Conservation (phyloP, 2,888 invertebrate species). For the Acleris literana region DNA sequence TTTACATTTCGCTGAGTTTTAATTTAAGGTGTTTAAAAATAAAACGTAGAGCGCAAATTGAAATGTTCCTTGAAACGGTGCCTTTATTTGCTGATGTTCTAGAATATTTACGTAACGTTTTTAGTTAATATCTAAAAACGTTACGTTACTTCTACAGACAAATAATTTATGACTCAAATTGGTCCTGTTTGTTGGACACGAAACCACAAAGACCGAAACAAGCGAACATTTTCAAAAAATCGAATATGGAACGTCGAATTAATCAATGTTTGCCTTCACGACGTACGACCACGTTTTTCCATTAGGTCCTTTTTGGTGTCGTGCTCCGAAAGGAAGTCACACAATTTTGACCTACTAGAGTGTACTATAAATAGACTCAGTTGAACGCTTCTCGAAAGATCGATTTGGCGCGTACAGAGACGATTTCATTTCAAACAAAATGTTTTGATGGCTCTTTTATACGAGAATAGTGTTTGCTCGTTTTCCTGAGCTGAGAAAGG, state of each 20-base stretch:
- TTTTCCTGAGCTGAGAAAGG: constrained; percentile 15
- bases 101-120: neutral
- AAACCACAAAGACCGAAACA: neutral
- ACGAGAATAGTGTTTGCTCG: constrained; percentile 27
- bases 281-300: constrained; percentile 56
- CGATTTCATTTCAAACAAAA: constrained; percentile 38
- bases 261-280: constrained; percentile 51
- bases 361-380: constrained; percentile 37
- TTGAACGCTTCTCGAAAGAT: constrained; percentile 34
- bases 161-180: no score
- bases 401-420: constrained; percentile 34
- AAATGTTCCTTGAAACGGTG: neutral
- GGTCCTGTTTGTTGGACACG: neutral
- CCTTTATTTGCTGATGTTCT: neutral
- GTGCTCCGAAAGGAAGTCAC: constrained; percentile 45
- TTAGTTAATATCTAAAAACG: no score
- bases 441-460: constrained; percentile 36
- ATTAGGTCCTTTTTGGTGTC: constrained; percentile 53
- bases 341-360: constrained; percentile 50
- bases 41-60: constrained; percentile 4
- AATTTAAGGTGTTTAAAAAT: constrained; percentile 23
- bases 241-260: constrained; percentile 41
- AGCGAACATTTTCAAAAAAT: constrained; percentile 27
- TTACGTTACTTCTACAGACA: no score
- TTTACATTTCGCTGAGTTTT: constrained; percentile 20